phyloP scores from a whole-genome alignment of 2,113 vertebrate species.

The Onychorhynchus coronatus region DNA sequence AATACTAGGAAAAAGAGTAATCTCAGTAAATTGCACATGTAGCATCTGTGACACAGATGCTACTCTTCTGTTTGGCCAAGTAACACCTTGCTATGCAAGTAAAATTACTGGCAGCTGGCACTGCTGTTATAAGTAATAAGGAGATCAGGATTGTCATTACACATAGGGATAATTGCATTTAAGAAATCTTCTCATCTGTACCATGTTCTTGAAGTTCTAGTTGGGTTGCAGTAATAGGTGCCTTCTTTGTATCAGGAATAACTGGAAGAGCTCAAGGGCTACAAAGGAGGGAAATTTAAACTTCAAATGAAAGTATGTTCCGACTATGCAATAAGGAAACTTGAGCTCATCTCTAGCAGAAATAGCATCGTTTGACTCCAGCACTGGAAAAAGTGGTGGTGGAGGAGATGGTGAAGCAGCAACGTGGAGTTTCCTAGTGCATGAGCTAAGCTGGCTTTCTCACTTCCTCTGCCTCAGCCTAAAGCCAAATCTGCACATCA shows the following conservation, averaged over 20 bases:
- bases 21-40: not conserved
- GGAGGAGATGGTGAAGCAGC: not conserved
- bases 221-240: not conserved
- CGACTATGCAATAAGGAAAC: not conserved
- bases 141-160: not conserved
- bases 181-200: not conserved
- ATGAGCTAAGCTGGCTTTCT: not conserved
- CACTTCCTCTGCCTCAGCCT: not conserved
- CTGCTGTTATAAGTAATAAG: not conserved
- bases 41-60: not conserved
- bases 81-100: not conserved
- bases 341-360: not conserved
- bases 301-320: not conserved
- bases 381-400: not conserved
- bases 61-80: not conserved
- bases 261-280: not conserved
- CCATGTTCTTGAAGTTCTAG: not conserved
- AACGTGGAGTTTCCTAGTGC: not conserved
- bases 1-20: constrained; percentile 69
- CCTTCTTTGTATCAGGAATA: not conserved
- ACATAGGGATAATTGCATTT: accelerated
- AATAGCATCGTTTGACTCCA: not conserved
- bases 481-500: not conserved
- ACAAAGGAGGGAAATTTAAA: not conserved
- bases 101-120: not conserved